Percentiles rank a stretch among this genome's conserved stretches.
Evolutionary conservation across 2,888 invertebrate genomes (phyloP).

Genomic region (Trissonchulus sp.): DNA sequence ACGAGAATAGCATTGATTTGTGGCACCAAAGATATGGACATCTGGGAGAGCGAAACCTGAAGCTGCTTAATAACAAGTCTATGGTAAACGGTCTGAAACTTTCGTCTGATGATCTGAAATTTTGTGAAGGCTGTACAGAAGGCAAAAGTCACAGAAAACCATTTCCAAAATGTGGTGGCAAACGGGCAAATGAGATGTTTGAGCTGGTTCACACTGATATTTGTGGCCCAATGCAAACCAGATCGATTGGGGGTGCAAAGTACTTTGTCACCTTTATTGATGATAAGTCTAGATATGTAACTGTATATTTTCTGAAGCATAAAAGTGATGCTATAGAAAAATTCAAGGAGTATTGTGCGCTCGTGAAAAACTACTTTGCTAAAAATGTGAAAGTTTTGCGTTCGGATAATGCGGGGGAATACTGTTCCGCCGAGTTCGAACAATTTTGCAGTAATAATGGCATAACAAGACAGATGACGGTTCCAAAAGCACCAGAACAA

Average conservation of each 20-base stretch:
- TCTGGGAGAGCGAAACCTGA: background rate
- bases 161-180: background rate
- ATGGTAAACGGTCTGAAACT: no score
- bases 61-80: no score
- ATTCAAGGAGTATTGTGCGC: constrained; percentile 25
- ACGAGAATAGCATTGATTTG: background rate
- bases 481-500: constrained; percentile 28
- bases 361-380: background rate
- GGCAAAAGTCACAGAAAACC: background rate
- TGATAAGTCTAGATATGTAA: background rate
- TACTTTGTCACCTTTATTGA: constrained; percentile 5
- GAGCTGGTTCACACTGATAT: background rate
- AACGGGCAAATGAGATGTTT: background rate
- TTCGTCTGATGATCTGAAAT: no score
- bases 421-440: constrained; percentile 24
- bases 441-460: constrained; percentile 17
- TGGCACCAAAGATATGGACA: constrained; percentile 12
- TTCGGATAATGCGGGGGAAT: constrained; percentile 33
- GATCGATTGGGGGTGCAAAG: background rate
- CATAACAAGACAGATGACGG: constrained; percentile 21
- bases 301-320: background rate
- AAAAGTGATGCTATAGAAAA: constrained; percentile 4
- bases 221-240: background rate
- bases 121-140: background rate
- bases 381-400: constrained; percentile 22